Conservation (phyloP, 2,797 vertebrate genomes). For the Salmo trutta region DNA sequence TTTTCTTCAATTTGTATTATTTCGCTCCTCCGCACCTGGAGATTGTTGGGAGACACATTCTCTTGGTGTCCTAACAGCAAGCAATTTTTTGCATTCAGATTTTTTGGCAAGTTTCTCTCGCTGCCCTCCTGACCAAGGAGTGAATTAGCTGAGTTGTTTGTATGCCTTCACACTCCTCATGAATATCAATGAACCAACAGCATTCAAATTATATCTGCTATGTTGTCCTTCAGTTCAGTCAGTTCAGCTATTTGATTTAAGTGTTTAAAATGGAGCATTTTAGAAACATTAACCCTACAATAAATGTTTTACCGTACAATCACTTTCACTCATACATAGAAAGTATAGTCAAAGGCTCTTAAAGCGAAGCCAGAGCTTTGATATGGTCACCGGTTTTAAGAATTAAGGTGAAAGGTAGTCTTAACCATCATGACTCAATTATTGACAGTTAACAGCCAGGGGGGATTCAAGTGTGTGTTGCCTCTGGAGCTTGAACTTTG, state of each 20-base stretch:
- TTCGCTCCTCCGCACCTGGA: conserved; percentile 8
- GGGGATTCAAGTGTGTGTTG: conserved; percentile 5
- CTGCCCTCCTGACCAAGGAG: not conserved
- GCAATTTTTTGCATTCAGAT: not conserved
- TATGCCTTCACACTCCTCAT: not conserved
- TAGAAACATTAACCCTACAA: not conserved
- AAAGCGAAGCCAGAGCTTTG: not conserved
- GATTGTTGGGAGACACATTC: conserved; percentile 14
- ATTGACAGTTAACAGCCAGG: not conserved
- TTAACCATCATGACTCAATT: too few species aligned
- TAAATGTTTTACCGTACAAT: not conserved
- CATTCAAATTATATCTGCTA: not conserved
- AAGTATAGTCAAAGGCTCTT: not conserved
- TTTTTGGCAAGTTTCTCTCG: not conserved
- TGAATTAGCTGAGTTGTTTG: not conserved
- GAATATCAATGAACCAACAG: conserved; percentile 9
- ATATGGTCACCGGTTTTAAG: not conserved
- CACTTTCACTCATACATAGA: not conserved
- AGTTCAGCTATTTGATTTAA: conserved; percentile 6
- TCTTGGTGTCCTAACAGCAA: not conserved
- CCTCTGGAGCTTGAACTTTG: conserved; percentile 52
- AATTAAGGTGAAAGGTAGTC: conserved; percentile 15
- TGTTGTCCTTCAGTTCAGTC: not conserved
- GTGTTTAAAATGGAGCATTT: too few species aligned
- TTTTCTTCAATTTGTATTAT: conserved; percentile 31